phyloP scores from a whole-genome alignment of 2,888 invertebrate species.

The Norana najaformis region DNA sequence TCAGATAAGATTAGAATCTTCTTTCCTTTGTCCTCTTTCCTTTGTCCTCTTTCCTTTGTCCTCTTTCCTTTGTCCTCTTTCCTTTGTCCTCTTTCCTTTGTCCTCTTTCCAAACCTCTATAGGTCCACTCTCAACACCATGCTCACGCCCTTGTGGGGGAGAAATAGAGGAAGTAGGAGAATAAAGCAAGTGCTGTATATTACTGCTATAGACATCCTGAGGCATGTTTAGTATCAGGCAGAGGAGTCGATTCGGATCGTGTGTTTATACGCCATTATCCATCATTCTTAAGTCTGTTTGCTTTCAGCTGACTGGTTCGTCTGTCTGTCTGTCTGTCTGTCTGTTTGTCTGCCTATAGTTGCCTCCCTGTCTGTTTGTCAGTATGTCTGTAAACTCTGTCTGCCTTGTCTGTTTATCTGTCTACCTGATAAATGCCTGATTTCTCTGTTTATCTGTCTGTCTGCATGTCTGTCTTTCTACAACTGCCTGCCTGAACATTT shows the following conservation, averaged over 20 bases:
- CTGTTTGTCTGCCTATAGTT: background rate
- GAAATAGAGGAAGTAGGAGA: background rate
- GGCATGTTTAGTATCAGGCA: background rate
- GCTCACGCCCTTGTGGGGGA: background rate
- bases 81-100: too few species aligned
- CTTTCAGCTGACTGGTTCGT: background rate
- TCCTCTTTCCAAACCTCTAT: background rate
- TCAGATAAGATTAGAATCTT: too few species aligned
- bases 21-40: too few species aligned
- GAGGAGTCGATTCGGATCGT: background rate
- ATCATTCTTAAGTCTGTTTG: background rate
- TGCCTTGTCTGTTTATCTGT: background rate
- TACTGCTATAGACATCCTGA: background rate
- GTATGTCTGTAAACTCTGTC: background rate
- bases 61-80: too few species aligned
- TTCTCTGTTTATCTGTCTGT: background rate
- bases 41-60: too few species aligned
- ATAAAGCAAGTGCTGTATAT: background rate
- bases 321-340: conserved; percentile 13
- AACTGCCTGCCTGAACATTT: background rate
- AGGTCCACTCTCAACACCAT: background rate
- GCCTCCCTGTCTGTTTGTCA: background rate
- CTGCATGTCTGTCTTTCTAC: too few species aligned
- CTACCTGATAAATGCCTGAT: background rate
- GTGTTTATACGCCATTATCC: background rate